Evolutionary conservation across 2,113 vertebrate species (phyloP), one percentile per base, ranked within the genome.

Genomic region (Hyperopisus bebe): DNA sequence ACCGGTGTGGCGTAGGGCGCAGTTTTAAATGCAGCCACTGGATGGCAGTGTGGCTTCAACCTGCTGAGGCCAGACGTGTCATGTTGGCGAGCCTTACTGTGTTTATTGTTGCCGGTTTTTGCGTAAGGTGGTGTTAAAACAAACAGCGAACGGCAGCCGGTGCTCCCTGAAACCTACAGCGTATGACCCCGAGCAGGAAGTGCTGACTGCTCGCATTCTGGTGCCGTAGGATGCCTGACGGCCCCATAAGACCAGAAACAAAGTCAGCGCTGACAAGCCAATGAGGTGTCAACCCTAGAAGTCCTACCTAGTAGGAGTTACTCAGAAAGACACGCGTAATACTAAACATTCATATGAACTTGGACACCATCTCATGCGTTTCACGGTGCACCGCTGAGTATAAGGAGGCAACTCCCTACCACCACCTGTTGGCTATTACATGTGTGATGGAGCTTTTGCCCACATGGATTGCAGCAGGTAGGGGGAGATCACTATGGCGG

Each of bases 31-130:
- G 74, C 50, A 88, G 70, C 94, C 95, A 95, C 94, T 94, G 95
- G 95, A 93, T 94, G 95, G 95, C 94, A 94, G 91, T 93, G 86
- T 91, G 93, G 93, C 89, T 93, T 93, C 92, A 95, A 91, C 91
- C 89, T 93, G 92, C 88, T 89, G 53, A 15, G 88, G 89, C 31
- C 53, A 24, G 89, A 44, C 21, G 55, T 90, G 35, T 90, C 90
- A 93, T 93, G 93, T 93, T 91, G 91, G 92, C 87, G 77, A 82
- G 31, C 74, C 74, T 17, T 17, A 17, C 35, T 77, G 15, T 86
- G 84, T 50, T 77, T 74, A 50, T 48, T 88, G 11, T 47, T 74
- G n/a, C 85, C 15, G 35, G 46, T 58, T 48, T 27, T 74, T 8
- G 17, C 5, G 15, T 46, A 47, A 17, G 13, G 55, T 88, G 58